Evolutionary conservation across 1,140 invertebrate species (phyloP).

Genomic region (Zaprionus ghesquierei): DNA sequence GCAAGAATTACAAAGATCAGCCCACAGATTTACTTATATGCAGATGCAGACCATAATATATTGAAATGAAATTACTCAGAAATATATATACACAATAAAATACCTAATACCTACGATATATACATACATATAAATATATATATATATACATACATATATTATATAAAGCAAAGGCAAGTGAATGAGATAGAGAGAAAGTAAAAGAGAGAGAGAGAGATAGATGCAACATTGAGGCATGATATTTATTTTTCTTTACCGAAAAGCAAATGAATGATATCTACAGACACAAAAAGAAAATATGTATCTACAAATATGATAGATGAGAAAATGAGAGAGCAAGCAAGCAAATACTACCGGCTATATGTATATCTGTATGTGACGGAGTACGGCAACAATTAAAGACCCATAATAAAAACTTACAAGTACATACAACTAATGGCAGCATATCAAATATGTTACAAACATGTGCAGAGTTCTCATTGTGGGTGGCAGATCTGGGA

Average conservation of each 20-base stretch:
- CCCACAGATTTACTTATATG: constrained; percentile 68
- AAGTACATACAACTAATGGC: constrained; percentile 56
- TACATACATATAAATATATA: constrained; percentile 27
- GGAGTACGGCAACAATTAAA: constrained; percentile 45
- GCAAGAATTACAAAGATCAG: constrained; percentile 46
- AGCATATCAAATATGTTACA: constrained; percentile 76
- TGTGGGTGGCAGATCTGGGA: neutral
- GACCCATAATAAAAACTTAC: constrained; percentile 56
- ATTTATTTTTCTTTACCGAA: constrained; percentile 68
- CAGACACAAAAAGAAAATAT: constrained; percentile 9
- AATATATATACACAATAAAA: constrained; percentile 47
- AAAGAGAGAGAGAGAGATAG: constrained; percentile 9
- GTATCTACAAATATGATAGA: constrained; percentile 12
- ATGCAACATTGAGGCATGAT: constrained; percentile 35
- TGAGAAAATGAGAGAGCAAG: constrained; percentile 16
- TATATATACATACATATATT: constrained; percentile 12
- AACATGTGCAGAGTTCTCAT: constrained; percentile 20
- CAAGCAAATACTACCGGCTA: constrained; percentile 30
- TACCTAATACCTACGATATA: constrained; percentile 46
- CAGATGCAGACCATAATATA: constrained; percentile 43
- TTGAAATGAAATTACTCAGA: constrained; percentile 33
- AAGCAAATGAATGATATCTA: constrained; percentile 30
- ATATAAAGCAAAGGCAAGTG: constrained; percentile 10
- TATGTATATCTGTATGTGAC: constrained; percentile 22
- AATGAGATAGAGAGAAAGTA: neutral